Evolutionary conservation across 2,797 vertebrate genomes (phyloP).

Genomic region (Micrastur ruficollis): DNA sequence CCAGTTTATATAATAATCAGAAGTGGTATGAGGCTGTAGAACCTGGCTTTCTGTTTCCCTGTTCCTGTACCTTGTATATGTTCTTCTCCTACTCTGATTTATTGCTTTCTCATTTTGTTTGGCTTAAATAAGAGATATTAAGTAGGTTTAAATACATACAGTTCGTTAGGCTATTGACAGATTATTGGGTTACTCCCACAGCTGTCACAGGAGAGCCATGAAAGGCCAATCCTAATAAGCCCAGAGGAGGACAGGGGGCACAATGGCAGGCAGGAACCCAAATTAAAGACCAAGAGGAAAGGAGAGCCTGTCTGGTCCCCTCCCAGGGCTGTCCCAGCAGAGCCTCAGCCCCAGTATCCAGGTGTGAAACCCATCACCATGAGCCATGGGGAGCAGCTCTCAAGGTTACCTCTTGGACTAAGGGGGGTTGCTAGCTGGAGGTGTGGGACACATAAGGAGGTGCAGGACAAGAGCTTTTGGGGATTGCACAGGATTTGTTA

Average conservation of each 20-base stretch:
- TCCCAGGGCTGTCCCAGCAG: neutral
- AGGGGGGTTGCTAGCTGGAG: neutral
- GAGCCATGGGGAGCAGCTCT: neutral
- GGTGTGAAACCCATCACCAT: neutral
- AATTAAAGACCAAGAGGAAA: neutral
- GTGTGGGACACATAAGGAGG: neutral
- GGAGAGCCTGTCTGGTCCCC: neutral
- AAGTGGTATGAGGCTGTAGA: neutral
- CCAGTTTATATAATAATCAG: neutral
- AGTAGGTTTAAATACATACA: neutral
- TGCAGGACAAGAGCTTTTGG: neutral
- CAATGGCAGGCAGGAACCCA: neutral
- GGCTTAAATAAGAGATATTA: neutral
- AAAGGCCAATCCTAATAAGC: neutral
- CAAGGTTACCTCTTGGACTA: neutral
- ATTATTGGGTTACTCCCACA: neutral
- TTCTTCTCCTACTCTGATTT: neutral
- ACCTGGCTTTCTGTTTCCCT: neutral
- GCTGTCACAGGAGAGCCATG: neutral
- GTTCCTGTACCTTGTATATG: neutral
- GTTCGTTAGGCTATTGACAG: neutral
- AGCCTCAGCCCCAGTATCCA: neutral
- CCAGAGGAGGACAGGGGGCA: neutral
- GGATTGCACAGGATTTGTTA: neutral
- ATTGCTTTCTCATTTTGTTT: neutral